Evolutionary conservation across 2,797 vertebrate genomes (phyloP).

Genomic region (Carapus acus): DNA sequence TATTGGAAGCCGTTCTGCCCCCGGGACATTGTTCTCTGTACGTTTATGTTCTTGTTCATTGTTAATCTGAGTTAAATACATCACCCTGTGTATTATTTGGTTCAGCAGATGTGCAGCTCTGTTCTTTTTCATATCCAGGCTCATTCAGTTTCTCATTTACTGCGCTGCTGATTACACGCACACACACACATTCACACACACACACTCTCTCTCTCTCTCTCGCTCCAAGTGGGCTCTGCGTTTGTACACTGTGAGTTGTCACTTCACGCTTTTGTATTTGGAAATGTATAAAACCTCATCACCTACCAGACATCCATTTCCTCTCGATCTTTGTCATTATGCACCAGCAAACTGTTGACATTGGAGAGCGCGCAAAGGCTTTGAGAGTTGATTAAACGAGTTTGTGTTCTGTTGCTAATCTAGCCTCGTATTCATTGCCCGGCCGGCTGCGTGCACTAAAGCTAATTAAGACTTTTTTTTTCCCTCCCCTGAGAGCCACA

Average conservation of each 20-base stretch:
- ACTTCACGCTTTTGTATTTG: slow-evolving; percentile 62
- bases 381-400: slow-evolving; percentile 65
- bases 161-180: slow-evolving; percentile 20
- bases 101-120: slow-evolving; percentile 9
- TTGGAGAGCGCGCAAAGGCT: slow-evolving; percentile 34
- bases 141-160: slow-evolving; percentile 1
- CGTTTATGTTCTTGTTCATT: slow-evolving; percentile 40
- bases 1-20: slow-evolving; percentile 22
- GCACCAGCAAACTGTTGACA: slow-evolving; percentile 61
- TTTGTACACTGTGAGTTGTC: slow-evolving; percentile 54
- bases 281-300: slow-evolving; percentile 56
- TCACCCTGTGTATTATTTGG: slow-evolving; percentile 8
- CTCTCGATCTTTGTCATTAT: slow-evolving; percentile 51
- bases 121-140: slow-evolving; percentile 19
- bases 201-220: no score
- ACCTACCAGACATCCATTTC: slow-evolving; percentile 56
- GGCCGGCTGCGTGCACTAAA: slow-evolving; percentile 44
- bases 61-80: slow-evolving; percentile 30
- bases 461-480: slow-evolving; percentile 56
- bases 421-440: slow-evolving; percentile 52
- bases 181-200: no score
- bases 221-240: no score
- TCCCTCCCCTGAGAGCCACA: slow-evolving; percentile 45
- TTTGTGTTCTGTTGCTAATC: slow-evolving; percentile 54
- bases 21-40: slow-evolving; percentile 21